Evolutionary conservation across 2,888 invertebrate genomes (phyloP), one percentile per base, ranked within the genome.

Genomic region (Protonemura montana): DNA sequence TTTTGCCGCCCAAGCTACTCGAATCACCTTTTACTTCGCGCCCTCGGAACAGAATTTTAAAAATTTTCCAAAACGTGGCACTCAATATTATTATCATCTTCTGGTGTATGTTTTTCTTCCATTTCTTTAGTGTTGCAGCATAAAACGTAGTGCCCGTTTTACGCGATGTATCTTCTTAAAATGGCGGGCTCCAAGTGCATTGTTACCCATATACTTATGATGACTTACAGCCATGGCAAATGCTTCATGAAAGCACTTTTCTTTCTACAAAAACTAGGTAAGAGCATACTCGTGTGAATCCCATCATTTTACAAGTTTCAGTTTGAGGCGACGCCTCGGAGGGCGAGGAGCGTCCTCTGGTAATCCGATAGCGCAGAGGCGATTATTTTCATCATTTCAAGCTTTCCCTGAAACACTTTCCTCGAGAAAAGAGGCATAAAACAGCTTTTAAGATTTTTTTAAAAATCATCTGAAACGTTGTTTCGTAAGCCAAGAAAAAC

Each of bases 211-310:
- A 59, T 59, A 59, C 59, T 59, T 59, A 59, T 59, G 59, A 59
- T 59, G 59, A 59, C 27, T 78, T 78, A 28, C 26, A 78, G 28
- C 78, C 78, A 25, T 78, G 78, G 78, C 28, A 78, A 27, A 78
- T 25, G 78, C 78, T 78, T 78, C 28, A 78, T 78, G 28, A 78
- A 78, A 78, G 78, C 78, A 78, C 78, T 78, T 78, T 28, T 27
- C 78, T 78, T 78, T 78, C 78, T 78, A 26, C 27, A 27, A 59
- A 59, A 59, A 59, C 59, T 21, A 59, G 59, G 78, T 26, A 78
- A 78, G 78, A 78, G 78, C 78, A 78, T 78, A 78, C 28, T 78
- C 78, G 26, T 78, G 78, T 78, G 78, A 78, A 78, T 27, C 27
- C 78, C 78, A 78, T 78, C 27, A 78, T 28, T 78, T 27, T 27